Evolutionary conservation across 2,888 invertebrate genomes (phyloP), one percentile per base, ranked within the genome.

Genomic region (Dryadula phaetusa): DNA sequence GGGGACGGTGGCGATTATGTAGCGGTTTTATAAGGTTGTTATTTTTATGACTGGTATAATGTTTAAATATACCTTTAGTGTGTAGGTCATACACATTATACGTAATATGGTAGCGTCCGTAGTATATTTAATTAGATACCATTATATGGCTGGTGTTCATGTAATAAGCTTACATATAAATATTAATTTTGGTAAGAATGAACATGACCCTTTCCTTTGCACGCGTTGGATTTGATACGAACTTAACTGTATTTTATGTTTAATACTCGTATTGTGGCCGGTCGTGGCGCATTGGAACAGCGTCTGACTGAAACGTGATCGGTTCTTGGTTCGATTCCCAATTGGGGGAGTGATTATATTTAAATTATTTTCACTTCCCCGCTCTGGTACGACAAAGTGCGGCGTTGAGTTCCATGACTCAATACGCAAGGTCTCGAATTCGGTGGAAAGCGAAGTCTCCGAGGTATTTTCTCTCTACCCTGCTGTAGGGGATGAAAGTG

Each of bases 21-120:
- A 83, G 88, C 82, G 88, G 87, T 83, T 90, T 90, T 88, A 91
- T 92, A 88, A 88, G 90, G 90, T 88, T 90, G 88, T 92, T 90
- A 90, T 87, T 90, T 91, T 92, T 89, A 89, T 82, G 86, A 81
- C 77, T 80, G 82, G 84, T 78, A 78, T 78, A 73, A 80, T 80
- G 74, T 70, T 75, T 72, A 70, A 72, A 66, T 69, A 69, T 71
- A 73, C 71, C 82, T 83, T 82, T 74, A 78, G 79, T 77, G 72
- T 74, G 73, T 16, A 58, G 37, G 60, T 25, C 28, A 28, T 12
- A 42, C 28, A 16, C 25, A n/a, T 42, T 58, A 3, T 10, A 32
- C 6, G 54, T 54, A 18, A 37, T 34, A 25, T 60, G 6, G 12
- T 5, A 14, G 6, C 12, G 7, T 25, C 18, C 25, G 12, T 40